Conservation (phyloP, 2,113 vertebrate genomes). For the Fregetta grallaria region DNA sequence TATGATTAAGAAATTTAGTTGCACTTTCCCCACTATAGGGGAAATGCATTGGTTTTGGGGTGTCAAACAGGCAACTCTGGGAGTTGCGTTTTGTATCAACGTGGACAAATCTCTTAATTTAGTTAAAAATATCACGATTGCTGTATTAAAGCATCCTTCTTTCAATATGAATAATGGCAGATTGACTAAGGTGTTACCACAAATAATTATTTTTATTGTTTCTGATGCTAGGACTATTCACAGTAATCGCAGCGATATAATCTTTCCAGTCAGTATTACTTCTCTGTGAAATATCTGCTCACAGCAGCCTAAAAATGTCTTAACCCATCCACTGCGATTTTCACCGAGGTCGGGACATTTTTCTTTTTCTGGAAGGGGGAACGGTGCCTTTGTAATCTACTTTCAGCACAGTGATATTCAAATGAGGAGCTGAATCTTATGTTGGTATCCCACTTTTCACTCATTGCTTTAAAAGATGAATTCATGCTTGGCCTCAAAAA, state of each 20-base stretch:
- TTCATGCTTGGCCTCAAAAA: neutral
- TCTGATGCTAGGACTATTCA: neutral
- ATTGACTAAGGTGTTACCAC: neutral
- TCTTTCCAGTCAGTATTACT: neutral
- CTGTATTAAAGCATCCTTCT: neutral
- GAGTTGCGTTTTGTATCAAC: neutral
- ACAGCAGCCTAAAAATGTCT: neutral
- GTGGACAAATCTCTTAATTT: neutral
- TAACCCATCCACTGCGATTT: neutral
- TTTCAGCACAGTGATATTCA: neutral
- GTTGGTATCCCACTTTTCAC: neutral
- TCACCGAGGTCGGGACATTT: rapidly evolving
- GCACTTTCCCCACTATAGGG: neutral
- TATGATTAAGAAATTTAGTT: neutral
- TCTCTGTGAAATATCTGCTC: neutral
- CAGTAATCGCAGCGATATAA: neutral
- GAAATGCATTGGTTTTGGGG: neutral
- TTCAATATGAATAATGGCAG: neutral
- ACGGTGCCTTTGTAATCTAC: neutral
- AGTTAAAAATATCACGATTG: neutral
- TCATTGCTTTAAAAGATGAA: neutral
- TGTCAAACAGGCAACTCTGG: neutral
- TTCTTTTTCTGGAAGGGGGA: neutral
- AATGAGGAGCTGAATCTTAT: neutral
- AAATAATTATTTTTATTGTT: neutral